Conservation (phyloP, 2,888 invertebrate genomes). For the Fragum whitleyi region DNA sequence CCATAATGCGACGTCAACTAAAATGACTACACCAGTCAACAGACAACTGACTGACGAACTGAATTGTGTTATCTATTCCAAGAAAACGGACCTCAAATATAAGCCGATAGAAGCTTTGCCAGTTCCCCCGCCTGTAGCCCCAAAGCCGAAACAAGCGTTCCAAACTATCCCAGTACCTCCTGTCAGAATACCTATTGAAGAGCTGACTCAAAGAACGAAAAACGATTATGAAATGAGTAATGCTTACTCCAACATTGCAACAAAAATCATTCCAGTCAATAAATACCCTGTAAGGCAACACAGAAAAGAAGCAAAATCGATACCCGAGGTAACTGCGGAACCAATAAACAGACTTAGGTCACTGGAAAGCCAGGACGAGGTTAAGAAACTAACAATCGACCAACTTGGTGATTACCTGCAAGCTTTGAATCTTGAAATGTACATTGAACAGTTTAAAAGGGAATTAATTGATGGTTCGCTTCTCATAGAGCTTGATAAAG, state of each 20-base stretch:
- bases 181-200: neutral
- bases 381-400: conserved; percentile 59
- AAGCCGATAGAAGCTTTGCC: neutral
- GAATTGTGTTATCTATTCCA: neutral
- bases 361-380: conserved; percentile 28
- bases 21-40: neutral
- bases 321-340: neutral
- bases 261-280: neutral
- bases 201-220: neutral
- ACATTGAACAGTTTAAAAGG: conserved; percentile 53
- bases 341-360: neutral
- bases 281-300: neutral
- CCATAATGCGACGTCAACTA: neutral
- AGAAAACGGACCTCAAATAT: neutral
- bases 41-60: neutral
- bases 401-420: conserved; percentile 59
- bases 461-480: conserved; percentile 64
- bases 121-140: conserved; percentile 7
- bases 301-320: neutral
- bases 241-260: conserved; percentile 9
- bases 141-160: neutral
- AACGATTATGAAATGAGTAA: neutral
- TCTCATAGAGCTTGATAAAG: conserved; percentile 51
- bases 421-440: conserved; percentile 62
- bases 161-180: neutral